Base-by-base conservation (phyloP, 2,888 invertebrate species). In the Bedellia somnulentella region DNA sequence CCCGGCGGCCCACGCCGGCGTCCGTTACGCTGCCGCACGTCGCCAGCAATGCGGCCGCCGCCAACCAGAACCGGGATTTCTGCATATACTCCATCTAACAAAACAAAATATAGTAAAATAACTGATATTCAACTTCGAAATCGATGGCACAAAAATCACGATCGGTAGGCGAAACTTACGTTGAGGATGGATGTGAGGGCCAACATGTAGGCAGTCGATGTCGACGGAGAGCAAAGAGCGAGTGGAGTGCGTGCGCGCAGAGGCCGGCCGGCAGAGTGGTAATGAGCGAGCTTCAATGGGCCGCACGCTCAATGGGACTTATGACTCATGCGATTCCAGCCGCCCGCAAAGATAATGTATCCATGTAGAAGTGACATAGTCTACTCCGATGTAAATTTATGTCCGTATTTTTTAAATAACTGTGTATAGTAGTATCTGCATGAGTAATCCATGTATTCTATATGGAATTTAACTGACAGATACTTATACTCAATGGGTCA, bases 191-290 rank as follows among this genome's bases (percentile, higher is more conserved):
- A 59, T 58, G 62, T 57, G 53, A 53, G 56, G 56, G 61, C 52
- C 46, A 57, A 51, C 61, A 60, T 58, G 66, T 61, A 57, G 64
- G 63, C 40, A 53, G 64, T 54, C 59, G 52, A 60, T 63, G 55
- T 62, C 58, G 48, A 68, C 59, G 41, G 57, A 37, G 52, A 50
- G 66, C 57, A 59, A 60, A 61, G 63, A 57, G 61, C 63, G 71
- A 67, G 67, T 60, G 47, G 48, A 41, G 57, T 57, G 71, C 61
- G 66, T 68, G 68, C 57, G 70, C 59, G 61, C 66, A 49, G 64
- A 49, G 59, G 57, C 64, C 77, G 79, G 75, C 78, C 70, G 71
- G 70, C 61, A 63, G 57, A 73, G 59, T 66, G 57, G 71, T 71
- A 71, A 70, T 70, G 68, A 71, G 59, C 67, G 64, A 62, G 63